Conservation (phyloP, 2,888 invertebrate genomes). For the Laothoe populi region DNA sequence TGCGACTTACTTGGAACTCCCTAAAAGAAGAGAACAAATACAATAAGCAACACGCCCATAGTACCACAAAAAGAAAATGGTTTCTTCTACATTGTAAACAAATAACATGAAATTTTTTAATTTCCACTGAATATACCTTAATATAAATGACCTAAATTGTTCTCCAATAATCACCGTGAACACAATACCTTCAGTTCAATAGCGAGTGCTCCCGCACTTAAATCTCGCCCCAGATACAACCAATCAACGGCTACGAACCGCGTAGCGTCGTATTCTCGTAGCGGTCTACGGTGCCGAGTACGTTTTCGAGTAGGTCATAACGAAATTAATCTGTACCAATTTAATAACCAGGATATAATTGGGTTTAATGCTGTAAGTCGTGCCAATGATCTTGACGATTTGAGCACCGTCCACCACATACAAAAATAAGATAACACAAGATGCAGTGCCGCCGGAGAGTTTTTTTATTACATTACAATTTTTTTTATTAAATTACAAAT, state of each 20-base stretch:
- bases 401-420: no score
- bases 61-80: no score
- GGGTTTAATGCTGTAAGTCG: neutral
- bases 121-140: neutral
- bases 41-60: no score
- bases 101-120: neutral
- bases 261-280: slow-evolving; percentile 27
- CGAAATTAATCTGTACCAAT: slow-evolving; percentile 34
- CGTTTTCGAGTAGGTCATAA: slow-evolving; percentile 27
- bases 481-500: no score
- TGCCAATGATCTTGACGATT: no score
- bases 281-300: slow-evolving; percentile 19
- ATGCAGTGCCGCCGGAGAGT: no score
- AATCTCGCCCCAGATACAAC: slow-evolving; percentile 19
- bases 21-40: no score
- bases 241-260: slow-evolving; percentile 30
- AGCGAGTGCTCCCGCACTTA: slow-evolving; percentile 8
- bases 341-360: neutral
- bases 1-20: no score
- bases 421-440: no score
- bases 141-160: neutral
- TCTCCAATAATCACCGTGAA: neutral
- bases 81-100: no score
- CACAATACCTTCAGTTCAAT: slow-evolving; percentile 10
- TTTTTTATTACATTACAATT: no score